Conservation (phyloP, 2,113 vertebrate species). For the Chionodraco myersi region DNA sequence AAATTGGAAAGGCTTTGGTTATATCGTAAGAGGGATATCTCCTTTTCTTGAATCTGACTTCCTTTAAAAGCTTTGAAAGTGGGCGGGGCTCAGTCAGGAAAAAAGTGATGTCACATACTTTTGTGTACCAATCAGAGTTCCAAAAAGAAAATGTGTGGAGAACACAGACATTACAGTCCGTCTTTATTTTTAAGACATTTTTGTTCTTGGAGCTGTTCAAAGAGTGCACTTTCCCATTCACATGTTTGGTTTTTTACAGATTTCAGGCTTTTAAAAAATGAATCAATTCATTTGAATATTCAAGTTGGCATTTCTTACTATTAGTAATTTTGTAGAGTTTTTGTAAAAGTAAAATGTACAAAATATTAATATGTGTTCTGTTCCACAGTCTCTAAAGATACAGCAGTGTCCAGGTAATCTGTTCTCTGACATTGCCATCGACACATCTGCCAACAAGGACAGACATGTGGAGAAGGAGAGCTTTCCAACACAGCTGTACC, state of each 20-base stretch:
- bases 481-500: slow-evolving; percentile 94
- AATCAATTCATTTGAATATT: too few species aligned
- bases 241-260: too few species aligned
- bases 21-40: neutral
- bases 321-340: neutral
- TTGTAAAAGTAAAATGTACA: neutral
- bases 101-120: neutral
- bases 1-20: neutral
- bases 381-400: slow-evolving; percentile 87
- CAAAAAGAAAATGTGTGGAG: too few species aligned
- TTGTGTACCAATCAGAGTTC: neutral
- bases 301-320: neutral
- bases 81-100: neutral
- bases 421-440: slow-evolving; percentile 92
- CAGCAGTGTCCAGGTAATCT: slow-evolving; percentile 90
- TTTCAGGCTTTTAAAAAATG: too few species aligned
- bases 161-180: too few species aligned
- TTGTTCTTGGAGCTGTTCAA: too few species aligned
- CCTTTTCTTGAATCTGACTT: neutral
- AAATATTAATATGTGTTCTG: neutral
- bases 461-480: slow-evolving; percentile 90
- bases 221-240: too few species aligned
- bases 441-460: slow-evolving; percentile 90
- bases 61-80: neutral
- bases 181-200: too few species aligned